Evolutionary conservation across 2,113 vertebrate species (phyloP).

Genomic region (Bubalus kerabau): DNA sequence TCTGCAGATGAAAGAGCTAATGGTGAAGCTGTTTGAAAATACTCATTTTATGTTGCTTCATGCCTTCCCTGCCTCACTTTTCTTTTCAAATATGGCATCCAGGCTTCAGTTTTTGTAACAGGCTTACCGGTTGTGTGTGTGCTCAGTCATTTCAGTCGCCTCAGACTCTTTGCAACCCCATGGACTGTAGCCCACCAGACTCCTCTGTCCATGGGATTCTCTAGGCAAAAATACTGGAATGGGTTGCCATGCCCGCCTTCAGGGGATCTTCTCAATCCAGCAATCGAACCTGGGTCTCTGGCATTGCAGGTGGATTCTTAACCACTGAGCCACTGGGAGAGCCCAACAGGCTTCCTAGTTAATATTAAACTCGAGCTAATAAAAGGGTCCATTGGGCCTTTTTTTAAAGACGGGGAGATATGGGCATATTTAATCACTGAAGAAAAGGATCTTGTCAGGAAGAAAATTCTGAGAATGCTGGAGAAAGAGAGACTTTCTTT

Average conservation of each 20-base stretch:
- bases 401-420: background rate
- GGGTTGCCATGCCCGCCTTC: background rate
- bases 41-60: background rate
- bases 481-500: background rate
- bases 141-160: background rate
- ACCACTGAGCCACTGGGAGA: background rate
- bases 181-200: background rate
- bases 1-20: background rate
- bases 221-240: background rate
- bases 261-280: background rate
- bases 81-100: background rate
- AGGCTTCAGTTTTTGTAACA: background rate
- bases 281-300: background rate
- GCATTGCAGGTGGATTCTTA: background rate
- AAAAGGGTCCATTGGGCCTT: background rate
- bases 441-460: background rate
- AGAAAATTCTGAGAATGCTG: background rate
- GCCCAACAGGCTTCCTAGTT: background rate
- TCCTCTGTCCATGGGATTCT: background rate
- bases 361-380: background rate
- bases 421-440: background rate
- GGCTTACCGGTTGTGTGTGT: accelerated
- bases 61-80: background rate
- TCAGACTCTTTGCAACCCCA: background rate
- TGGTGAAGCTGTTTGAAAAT: background rate